phyloP scores from a whole-genome alignment of 2,797 vertebrate species.

The Schizopygopsis malacanthus region DNA sequence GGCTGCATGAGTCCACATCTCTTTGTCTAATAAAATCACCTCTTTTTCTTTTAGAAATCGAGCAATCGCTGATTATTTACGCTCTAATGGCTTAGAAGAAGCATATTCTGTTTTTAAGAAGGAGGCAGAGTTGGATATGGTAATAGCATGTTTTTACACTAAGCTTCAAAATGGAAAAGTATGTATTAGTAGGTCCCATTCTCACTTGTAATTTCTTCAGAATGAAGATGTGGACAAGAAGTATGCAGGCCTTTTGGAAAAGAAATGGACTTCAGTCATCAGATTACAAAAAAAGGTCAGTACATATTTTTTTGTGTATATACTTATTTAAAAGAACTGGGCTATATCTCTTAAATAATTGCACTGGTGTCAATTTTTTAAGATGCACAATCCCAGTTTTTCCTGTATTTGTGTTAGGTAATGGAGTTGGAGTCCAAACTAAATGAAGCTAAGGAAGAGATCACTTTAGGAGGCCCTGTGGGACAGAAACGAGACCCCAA shows the following conservation, averaged over 20 bases:
- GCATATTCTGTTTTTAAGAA: constrained; percentile 99
- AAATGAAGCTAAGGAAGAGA: constrained; percentile 99
- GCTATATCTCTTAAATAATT: neutral
- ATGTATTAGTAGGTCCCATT: neutral
- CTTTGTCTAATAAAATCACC: constrained; percentile 14
- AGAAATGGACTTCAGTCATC: constrained; percentile 99
- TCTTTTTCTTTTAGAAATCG: constrained; percentile 87
- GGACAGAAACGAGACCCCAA: constrained; percentile 97
- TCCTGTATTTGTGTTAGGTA: constrained; percentile 78
- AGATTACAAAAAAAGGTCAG: constrained; percentile 99
- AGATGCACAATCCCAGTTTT: neutral
- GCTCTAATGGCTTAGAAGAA: constrained; percentile 98
- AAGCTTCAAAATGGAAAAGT: neutral
- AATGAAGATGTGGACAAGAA: constrained; percentile 99
- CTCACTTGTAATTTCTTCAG: constrained; percentile 70
- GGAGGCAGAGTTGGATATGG: constrained; percentile 98
- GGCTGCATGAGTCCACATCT: neutral
- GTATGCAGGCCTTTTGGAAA: constrained; percentile 98
- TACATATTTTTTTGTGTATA: too few relatives aligned
- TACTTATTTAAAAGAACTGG: too few relatives aligned
- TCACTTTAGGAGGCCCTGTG: constrained; percentile 93
- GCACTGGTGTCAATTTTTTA: neutral
- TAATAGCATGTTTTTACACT: constrained; percentile 62
- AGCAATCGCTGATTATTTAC: constrained; percentile 99
- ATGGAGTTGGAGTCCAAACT: constrained; percentile 99